Percentiles rank a stretch among this genome's conserved stretches.
Conservation (phyloP, 37 sponge, comb jelly and placozoan species). For the Haliclona indistincta region DNA sequence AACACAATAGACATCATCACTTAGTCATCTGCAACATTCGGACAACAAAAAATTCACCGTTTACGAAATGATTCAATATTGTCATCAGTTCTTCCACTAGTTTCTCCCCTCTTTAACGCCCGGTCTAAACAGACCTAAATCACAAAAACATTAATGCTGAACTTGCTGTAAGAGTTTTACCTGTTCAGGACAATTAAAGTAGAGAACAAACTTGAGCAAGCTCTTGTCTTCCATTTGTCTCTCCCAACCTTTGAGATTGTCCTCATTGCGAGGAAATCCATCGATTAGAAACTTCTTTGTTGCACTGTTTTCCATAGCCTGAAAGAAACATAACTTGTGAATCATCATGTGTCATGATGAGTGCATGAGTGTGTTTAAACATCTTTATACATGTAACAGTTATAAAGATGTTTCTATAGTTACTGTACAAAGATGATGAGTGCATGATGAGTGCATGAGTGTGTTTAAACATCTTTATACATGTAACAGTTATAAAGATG, state of each 20-base stretch:
- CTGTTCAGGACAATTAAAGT: constrained; percentile 88
- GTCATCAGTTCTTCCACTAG: constrained; percentile 84
- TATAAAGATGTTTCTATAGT: background rate
- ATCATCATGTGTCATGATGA: too few relatives aligned
- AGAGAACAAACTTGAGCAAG: constrained; percentile 85
- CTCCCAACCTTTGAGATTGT: constrained; percentile 91
- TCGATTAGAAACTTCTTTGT: constrained; percentile 87
- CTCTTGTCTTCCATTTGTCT: constrained; percentile 67
- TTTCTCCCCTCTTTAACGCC: constrained; percentile 54
- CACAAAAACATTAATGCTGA: background rate
- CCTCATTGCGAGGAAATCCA: constrained; percentile 91
- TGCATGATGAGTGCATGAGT: background rate
- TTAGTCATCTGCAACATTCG: background rate
- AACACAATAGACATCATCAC: background rate
- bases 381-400: too few relatives aligned
- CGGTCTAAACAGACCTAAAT: constrained; percentile 63
- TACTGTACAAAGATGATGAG: background rate
- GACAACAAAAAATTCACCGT: constrained; percentile 33
- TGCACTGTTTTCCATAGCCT: constrained; percentile 73
- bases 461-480: too few relatives aligned
- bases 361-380: background rate
- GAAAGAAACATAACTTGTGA: background rate
- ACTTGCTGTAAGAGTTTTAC: constrained; percentile 17
- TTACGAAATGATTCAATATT: constrained; percentile 80
- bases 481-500: too few relatives aligned